Percentiles rank a stretch among this genome's conserved stretches.
Evolutionary conservation across 2,113 vertebrate genomes (phyloP).

Genomic region (Meriones unguiculatus): DNA sequence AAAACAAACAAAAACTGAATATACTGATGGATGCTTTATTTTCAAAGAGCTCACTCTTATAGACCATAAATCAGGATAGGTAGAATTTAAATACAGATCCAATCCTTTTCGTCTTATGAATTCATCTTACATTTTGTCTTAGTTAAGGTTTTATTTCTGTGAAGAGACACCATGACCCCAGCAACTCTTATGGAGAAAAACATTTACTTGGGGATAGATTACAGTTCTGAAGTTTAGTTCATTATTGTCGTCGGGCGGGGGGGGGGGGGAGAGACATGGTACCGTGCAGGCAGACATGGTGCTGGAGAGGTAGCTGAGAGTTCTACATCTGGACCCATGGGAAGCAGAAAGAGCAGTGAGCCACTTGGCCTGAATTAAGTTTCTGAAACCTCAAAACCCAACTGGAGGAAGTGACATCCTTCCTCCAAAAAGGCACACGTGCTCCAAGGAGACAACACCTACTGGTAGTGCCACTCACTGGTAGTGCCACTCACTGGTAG

Average conservation of each 20-base stretch:
- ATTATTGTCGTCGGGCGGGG: neutral
- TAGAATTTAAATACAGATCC: neutral
- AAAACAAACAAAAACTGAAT: accelerated
- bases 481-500: no score
- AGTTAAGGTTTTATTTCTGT: neutral
- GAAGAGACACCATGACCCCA: neutral
- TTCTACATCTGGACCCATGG: neutral
- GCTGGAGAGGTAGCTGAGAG: neutral
- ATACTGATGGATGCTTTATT: neutral
- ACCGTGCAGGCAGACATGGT: neutral
- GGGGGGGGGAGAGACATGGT: no score
- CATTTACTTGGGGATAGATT: neutral
- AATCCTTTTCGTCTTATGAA: neutral
- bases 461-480: neutral
- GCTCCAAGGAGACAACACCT: neutral
- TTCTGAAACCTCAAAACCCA: neutral
- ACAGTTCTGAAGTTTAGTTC: neutral
- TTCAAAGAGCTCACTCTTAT: neutral
- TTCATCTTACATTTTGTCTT: neutral
- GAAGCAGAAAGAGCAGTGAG: neutral
- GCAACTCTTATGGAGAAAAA: neutral
- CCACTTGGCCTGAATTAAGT: neutral
- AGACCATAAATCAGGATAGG: neutral
- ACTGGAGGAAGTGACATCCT: neutral
- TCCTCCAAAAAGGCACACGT: neutral